Evolutionary conservation across 1,140 invertebrate species (phyloP).

Genomic region (Atta texana): DNA sequence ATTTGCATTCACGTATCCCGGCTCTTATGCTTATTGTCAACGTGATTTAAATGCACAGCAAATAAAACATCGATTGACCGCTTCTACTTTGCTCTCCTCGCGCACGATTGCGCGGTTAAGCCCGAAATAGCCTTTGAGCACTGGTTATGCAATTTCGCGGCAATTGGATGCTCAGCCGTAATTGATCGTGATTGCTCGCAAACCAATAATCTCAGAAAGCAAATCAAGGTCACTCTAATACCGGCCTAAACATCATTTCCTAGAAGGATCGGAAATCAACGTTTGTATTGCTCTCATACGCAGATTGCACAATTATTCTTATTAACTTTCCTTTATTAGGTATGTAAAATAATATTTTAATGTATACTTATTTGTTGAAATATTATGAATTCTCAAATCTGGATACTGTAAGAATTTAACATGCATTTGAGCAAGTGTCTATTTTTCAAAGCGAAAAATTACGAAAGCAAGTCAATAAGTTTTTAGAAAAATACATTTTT

Average conservation of each 20-base stretch:
- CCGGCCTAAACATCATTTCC: conserved; percentile 11
- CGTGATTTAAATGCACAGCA: neutral
- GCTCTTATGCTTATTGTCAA: conserved; percentile 10
- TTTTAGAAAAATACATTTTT: too few species aligned
- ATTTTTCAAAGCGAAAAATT: neutral
- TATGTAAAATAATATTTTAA: neutral
- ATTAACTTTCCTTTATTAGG: neutral
- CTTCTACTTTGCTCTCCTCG: neutral
- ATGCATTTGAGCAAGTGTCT: neutral
- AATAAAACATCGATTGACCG: conserved; percentile 41
- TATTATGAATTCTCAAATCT: neutral
- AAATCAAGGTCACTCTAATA: conserved; percentile 41
- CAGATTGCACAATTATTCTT: neutral
- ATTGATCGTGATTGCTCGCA: conserved; percentile 39
- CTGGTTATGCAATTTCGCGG: conserved; percentile 51
- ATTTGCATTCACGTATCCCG: conserved; percentile 10
- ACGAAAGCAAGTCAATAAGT: too few species aligned
- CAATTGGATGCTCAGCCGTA: conserved; percentile 47
- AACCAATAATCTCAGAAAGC: conserved; percentile 56
- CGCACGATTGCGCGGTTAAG: neutral
- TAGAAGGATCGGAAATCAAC: conserved; percentile 12
- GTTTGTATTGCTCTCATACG: neutral
- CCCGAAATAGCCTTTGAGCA: conserved; percentile 42
- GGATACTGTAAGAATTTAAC: neutral
- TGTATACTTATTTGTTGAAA: neutral